These are phyloP conservation scores for Albula goreensis DNA, from an alignment of 2,113 vertebrate species.

Conservation along the genomic window DNA sequence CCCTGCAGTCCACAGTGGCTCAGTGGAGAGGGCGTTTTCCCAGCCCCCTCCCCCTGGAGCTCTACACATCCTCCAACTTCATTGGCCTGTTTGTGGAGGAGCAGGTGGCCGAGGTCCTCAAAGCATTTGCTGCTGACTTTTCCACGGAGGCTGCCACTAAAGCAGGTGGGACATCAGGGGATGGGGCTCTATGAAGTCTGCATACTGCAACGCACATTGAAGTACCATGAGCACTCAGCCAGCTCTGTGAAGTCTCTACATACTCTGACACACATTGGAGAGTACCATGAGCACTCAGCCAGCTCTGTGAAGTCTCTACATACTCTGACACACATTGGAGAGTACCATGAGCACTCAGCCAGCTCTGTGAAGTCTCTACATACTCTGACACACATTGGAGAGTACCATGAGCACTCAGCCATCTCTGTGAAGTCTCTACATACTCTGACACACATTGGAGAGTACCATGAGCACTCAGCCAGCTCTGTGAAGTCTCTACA, in stretches of 20 bases:
- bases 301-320: not conserved
- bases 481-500: too few species aligned
- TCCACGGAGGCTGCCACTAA: constrained; percentile 84
- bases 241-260: not conserved
- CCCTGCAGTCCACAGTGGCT: constrained; percentile 82
- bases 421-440: too few species aligned
- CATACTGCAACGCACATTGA: not conserved
- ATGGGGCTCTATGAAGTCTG: not conserved
- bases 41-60: constrained; percentile 86
- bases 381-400: not conserved
- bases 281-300: not conserved
- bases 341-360: not conserved
- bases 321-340: not conserved
- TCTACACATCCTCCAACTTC: constrained; percentile 93
- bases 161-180: constrained; percentile 71
- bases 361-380: not conserved
- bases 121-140: constrained; percentile 91
- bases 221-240: not conserved
- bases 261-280: not conserved
- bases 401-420: not conserved
- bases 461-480: too few species aligned
- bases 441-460: too few species aligned
- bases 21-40: constrained; percentile 89
- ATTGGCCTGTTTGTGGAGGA: constrained; percentile 97
- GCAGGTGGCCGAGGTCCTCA: constrained; percentile 88